These are phyloP conservation scores for Catotricha subobsoleta DNA, from an alignment of 2,888 invertebrate genomes.

Conservation along the genomic window DNA sequence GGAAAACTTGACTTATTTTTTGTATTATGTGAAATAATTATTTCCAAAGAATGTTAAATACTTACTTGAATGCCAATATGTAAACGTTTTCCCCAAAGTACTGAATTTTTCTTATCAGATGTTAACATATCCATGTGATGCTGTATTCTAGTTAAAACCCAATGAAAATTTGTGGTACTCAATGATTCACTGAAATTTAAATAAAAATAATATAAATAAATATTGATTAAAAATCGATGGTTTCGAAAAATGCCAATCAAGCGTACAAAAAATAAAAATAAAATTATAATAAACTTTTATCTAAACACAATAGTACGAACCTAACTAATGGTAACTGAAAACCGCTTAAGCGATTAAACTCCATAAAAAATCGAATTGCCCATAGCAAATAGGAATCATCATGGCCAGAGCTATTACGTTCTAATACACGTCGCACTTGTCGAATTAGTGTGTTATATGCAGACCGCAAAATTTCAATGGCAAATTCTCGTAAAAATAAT, in stretches of 20 bases:
- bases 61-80: slow-evolving; percentile 53
- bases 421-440: slow-evolving; percentile 60
- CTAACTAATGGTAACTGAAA: slow-evolving; percentile 78
- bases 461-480: slow-evolving; percentile 77
- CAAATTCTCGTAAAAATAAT: slow-evolving; percentile 83
- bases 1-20: not conserved
- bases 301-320: slow-evolving; percentile 29
- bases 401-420: slow-evolving; percentile 47
- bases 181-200: slow-evolving; percentile 61
- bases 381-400: slow-evolving; percentile 91
- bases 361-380: slow-evolving; percentile 92
- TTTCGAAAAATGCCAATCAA: too few species aligned
- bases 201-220: slow-evolving; percentile 6
- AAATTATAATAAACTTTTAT: not conserved
- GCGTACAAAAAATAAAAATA: not conserved
- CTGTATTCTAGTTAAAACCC: slow-evolving; percentile 48
- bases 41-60: not conserved
- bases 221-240: slow-evolving; percentile 7
- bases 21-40: not conserved
- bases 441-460: slow-evolving; percentile 88
- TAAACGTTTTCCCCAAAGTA: slow-evolving; percentile 66
- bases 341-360: slow-evolving; percentile 79
- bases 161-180: slow-evolving; percentile 80
- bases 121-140: slow-evolving; percentile 78
- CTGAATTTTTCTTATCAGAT: slow-evolving; percentile 68